Evolutionary conservation across 2,888 invertebrate species (phyloP), one percentile per base, ranked within the genome.

Genomic region (Micoletzkya japonica): DNA sequence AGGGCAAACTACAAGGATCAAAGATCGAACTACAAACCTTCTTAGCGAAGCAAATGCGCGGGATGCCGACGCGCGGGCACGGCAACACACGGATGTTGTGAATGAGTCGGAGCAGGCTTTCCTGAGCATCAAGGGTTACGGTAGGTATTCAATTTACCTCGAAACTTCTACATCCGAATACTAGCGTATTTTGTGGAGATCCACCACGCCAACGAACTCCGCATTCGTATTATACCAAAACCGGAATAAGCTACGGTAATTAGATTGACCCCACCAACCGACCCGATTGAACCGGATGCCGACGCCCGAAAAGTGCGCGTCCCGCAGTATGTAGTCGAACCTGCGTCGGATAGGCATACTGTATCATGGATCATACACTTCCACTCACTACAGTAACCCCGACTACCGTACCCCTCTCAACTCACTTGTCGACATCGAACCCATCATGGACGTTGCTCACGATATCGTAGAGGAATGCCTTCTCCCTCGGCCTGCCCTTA

Each of bases 271-370:
- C n/a, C 6, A 6, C 36, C 58, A 37, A 37, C 49, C 30, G 17
- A 68, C 68, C 57, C 44, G 30, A 26, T n/a, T 57, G 58, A 78
- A 76, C 20, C 60, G 26, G 36, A 74, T 76, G 20, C 68, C 67
- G 14, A 78, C 71, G 1, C 64, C 59, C 17, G 72, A 34, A 30
- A 70, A 49, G 37, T 57, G 57, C 17, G 74, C 57, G 50, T 83
- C 91, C 30, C 91, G 87, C 26, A 89, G 86, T 59, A 91, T 86
- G 81, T 91, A 91, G 79, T 91, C 91, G 88, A 90, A 90, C n/a
- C n/a, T n/a, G n/a, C n/a, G n/a, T n/a, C n/a, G n/a, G n/a, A n/a
- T n/a, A n/a, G n/a, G n/a, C n/a, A n/a, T n/a, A n/a, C n/a, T n/a
- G n/a, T n/a, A n/a, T 82, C n/a, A n/a, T n/a, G n/a, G n/a, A n/a